Evolutionary conservation across 2,113 vertebrate species (phyloP).

Genomic region (Heliornis fulica): DNA sequence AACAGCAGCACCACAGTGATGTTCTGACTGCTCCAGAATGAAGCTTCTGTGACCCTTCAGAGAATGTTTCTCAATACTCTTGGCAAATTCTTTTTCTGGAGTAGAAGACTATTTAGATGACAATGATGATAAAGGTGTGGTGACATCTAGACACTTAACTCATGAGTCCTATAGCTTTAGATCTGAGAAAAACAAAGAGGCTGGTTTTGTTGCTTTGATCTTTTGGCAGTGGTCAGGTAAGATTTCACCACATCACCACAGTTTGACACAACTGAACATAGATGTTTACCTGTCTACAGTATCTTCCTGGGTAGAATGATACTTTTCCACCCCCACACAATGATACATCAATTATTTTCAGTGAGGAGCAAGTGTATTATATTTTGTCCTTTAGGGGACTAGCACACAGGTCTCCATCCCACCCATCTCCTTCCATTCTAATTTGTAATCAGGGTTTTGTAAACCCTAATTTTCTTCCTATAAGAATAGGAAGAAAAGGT

Average conservation of each 20-base stretch:
- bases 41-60: not conserved
- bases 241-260: not conserved
- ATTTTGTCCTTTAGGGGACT: slow-evolving; percentile 12
- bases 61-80: not conserved
- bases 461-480: too few relatives aligned
- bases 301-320: slow-evolving; percentile 20
- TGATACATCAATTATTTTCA: slow-evolving; percentile 30
- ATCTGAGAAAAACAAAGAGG: slow-evolving; percentile 10
- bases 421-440: not conserved
- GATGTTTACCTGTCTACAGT: not conserved
- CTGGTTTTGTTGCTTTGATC: slow-evolving; percentile 22
- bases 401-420: slow-evolving; percentile 10
- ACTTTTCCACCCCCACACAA: not conserved
- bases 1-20: not conserved
- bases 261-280: not conserved
- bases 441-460: not conserved
- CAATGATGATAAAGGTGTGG: not conserved
- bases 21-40: not conserved
- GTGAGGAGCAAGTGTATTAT: slow-evolving; percentile 25
- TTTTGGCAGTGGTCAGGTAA: slow-evolving; percentile 1
- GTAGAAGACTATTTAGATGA: slow-evolving; percentile 4
- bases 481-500: not conserved
- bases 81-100: not conserved
- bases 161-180: not conserved
- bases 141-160: slow-evolving; percentile 1